Evolutionary conservation across 2,888 invertebrate genomes (phyloP).

Genomic region (Eucera pruinosa): DNA sequence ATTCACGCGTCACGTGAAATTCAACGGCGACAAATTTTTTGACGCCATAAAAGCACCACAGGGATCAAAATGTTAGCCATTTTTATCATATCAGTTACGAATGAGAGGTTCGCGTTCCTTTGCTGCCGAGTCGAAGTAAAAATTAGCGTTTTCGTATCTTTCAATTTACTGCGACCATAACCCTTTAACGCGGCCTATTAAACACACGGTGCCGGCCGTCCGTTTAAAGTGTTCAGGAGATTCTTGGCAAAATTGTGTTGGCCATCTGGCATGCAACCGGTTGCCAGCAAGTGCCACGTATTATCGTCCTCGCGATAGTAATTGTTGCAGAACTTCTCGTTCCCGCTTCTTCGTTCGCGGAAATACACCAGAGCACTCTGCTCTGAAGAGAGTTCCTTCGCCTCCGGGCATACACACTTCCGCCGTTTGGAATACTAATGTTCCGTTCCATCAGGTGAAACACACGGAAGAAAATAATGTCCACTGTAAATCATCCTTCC

Average conservation of each 20-base stretch:
- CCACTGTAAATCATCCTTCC: background rate
- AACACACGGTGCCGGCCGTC: slow-evolving; percentile 8
- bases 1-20: background rate
- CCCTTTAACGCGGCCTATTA: slow-evolving; percentile 14
- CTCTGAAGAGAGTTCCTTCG: slow-evolving; percentile 12
- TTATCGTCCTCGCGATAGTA: slow-evolving; percentile 58
- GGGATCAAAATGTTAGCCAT: background rate
- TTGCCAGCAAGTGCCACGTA: slow-evolving; percentile 49
- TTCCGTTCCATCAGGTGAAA: background rate
- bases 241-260: slow-evolving; percentile 45
- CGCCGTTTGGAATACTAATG: slow-evolving; percentile 24
- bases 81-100: background rate
- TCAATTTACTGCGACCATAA: slow-evolving; percentile 26
- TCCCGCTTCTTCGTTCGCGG: slow-evolving; percentile 39
- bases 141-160: slow-evolving; percentile 18
- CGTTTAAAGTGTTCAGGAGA: slow-evolving; percentile 35
- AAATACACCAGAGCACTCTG: slow-evolving; percentile 14
- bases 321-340: slow-evolving; percentile 52
- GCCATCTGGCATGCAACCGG: slow-evolving; percentile 64
- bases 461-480: background rate
- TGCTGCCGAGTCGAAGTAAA: background rate
- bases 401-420: slow-evolving; percentile 16
- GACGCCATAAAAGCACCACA: background rate
- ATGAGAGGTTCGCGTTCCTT: no score
- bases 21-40: background rate